Conservation (phyloP, 2,113 vertebrate species). For the Hylia prasina region DNA sequence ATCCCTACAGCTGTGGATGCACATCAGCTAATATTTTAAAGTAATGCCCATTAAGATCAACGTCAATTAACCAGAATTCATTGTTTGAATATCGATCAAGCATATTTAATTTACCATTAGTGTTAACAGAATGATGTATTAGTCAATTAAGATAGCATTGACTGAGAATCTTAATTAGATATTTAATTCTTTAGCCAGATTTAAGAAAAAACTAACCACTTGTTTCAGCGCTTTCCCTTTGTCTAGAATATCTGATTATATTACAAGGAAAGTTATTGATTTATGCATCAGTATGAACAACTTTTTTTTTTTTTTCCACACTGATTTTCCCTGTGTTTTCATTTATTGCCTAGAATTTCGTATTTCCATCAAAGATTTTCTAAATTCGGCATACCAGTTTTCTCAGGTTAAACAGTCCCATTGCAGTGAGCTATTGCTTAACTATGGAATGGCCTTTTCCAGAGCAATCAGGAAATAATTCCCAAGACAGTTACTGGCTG, state of each 20-base stretch:
- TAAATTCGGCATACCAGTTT: not conserved
- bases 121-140: conserved; percentile 61
- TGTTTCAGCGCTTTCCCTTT: not conserved
- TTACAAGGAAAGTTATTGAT: not conserved
- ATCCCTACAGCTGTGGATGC: not conserved
- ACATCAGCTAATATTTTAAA: conserved; percentile 54
- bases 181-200: conserved; percentile 46
- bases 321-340: not conserved
- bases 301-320: not conserved
- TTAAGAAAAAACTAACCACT: conserved; percentile 8
- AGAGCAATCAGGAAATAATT: not conserved
- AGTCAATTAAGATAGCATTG: conserved; percentile 56
- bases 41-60: conserved; percentile 46
- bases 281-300: not conserved
- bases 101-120: conserved; percentile 65
- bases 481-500: not conserved
- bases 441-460: not conserved
- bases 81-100: conserved; percentile 57
- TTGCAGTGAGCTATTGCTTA: not conserved
- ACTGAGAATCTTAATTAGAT: conserved; percentile 66
- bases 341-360: not conserved
- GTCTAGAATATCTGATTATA: not conserved
- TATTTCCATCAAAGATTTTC: not conserved
- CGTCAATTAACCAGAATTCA: conserved; percentile 46
- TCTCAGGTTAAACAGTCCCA: not conserved